These are phyloP conservation scores for Psephotus haematonotus DNA, from an alignment of 2,113 vertebrate genomes.

Conservation along the genomic window DNA sequence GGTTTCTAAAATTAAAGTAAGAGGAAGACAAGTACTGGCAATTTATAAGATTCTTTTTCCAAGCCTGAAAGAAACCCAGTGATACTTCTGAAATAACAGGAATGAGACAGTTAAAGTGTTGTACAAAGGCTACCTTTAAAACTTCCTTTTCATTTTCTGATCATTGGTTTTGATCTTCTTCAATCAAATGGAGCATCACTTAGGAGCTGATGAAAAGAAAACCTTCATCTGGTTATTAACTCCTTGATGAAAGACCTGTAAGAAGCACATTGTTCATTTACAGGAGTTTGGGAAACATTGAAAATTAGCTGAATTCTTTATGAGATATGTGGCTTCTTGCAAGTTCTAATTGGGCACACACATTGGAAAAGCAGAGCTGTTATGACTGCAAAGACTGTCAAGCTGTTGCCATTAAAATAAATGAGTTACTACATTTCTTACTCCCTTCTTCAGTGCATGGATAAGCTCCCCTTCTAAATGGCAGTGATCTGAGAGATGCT, in stretches of 20 bases:
- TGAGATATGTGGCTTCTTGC: background rate
- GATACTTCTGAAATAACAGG: slow-evolving; percentile 21
- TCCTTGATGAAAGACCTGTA: slow-evolving; percentile 48
- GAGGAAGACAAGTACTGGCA: background rate
- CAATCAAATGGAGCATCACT: slow-evolving; percentile 35
- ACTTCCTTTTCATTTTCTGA: slow-evolving; percentile 37
- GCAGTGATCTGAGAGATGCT: background rate
- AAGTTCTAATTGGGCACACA: background rate
- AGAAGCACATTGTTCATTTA: slow-evolving; percentile 42
- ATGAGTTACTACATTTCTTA: background rate
- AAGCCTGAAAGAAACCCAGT: background rate
- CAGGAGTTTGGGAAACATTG: slow-evolving; percentile 31
- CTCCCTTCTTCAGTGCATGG: background rate
- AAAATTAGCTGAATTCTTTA: slow-evolving; percentile 41
- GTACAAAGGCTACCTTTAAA: slow-evolving; percentile 41
- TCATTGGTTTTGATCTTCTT: slow-evolving; percentile 62
- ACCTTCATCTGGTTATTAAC: slow-evolving; percentile 61
- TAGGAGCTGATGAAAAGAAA: slow-evolving; percentile 46
- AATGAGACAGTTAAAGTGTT: slow-evolving; percentile 31
- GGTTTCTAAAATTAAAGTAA: slow-evolving; percentile 1
- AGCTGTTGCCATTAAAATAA: background rate
- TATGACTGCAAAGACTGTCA: background rate
- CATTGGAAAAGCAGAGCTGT: background rate
- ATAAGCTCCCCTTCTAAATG: background rate
- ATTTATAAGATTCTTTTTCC: background rate